A percentile compares a stretch with the other conserved stretches of the same genome.
phyloP scores from a whole-genome alignment of 2,888 invertebrate species.

The Stramonita haemastoma region DNA sequence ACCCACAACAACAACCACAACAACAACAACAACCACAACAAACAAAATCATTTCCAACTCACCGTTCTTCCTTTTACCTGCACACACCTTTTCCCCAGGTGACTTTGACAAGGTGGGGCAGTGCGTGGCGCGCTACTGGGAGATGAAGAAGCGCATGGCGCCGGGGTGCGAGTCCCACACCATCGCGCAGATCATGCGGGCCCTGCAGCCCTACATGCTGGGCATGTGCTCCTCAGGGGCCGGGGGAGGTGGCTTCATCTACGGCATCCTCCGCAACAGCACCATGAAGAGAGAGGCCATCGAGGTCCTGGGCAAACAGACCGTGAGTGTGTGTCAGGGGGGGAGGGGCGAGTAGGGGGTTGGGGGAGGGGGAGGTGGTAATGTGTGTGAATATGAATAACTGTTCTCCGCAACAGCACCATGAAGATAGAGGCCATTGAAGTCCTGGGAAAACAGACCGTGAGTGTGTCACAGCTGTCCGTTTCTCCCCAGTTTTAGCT shows the following conservation, averaged over 20 bases:
- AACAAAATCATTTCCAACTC: too few relatives aligned
- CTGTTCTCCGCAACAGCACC: slow-evolving; percentile 66
- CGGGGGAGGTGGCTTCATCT: slow-evolving; percentile 78
- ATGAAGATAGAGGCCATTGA: slow-evolving; percentile 37
- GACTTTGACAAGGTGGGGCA: slow-evolving; percentile 72
- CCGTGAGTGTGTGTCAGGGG: slow-evolving; percentile 24
- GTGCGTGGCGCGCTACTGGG: slow-evolving; percentile 77
- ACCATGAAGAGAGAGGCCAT: slow-evolving; percentile 34
- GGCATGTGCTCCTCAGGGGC: slow-evolving; percentile 78
- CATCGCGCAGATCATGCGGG: slow-evolving; percentile 71
- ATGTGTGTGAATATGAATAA: too few relatives aligned
- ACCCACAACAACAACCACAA: too few relatives aligned
- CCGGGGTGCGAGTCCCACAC: slow-evolving; percentile 77
- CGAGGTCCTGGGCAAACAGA: slow-evolving; percentile 39
- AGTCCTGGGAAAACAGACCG: slow-evolving; percentile 41
- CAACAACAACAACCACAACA: too few relatives aligned
- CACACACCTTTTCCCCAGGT: slow-evolving; percentile 59
- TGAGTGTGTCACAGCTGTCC: not conserved
- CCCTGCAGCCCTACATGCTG: slow-evolving; percentile 66
- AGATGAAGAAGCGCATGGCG: slow-evolving; percentile 78
- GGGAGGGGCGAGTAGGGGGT: not conserved
- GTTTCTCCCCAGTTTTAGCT: too few relatives aligned
- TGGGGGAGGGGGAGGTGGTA: not conserved
- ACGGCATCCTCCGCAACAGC: slow-evolving; percentile 72
- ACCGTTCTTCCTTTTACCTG: too few relatives aligned